Percentiles rank a stretch among this genome's conserved stretches.
phyloP scores from a whole-genome alignment of 2,797 vertebrate genomes.

The Botia almorhae region DNA sequence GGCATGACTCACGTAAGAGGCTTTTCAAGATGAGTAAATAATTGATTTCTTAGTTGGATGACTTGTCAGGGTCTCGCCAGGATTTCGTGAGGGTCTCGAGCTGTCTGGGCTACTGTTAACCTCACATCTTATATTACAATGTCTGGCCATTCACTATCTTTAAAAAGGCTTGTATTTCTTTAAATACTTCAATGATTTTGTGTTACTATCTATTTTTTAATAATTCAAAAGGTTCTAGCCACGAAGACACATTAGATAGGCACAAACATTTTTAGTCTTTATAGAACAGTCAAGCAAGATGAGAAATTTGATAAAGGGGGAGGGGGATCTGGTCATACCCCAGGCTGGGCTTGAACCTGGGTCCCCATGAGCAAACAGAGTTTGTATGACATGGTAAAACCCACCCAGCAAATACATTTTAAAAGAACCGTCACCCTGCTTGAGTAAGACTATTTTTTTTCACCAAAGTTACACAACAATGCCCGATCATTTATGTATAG shows the following conservation, averaged over 20 bases:
- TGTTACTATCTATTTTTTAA: background rate
- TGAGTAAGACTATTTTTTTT: too few relatives aligned
- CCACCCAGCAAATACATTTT: too few relatives aligned
- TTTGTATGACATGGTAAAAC: too few relatives aligned
- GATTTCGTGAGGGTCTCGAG: background rate
- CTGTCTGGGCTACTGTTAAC: background rate
- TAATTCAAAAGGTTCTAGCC: background rate
- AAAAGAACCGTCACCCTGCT: too few relatives aligned
- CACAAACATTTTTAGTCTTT: background rate
- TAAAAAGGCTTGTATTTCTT: background rate
- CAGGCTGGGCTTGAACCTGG: too few relatives aligned
- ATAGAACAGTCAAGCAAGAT: background rate
- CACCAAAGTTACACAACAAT: too few relatives aligned
- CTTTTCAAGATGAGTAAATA: background rate
- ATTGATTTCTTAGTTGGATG: background rate
- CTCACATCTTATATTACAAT: background rate
- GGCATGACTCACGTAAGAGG: background rate
- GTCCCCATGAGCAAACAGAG: too few relatives aligned
- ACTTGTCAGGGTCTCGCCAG: background rate
- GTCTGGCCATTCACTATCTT: background rate
- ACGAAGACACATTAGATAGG: background rate
- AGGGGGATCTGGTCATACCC: background rate
- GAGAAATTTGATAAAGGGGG: background rate
- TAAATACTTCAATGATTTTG: background rate
- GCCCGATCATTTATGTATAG: too few relatives aligned